A percentile compares a stretch with the other conserved stretches of the same genome.
phyloP scores from a whole-genome alignment of 1,140 invertebrate species.

The Galleria mellonella region DNA sequence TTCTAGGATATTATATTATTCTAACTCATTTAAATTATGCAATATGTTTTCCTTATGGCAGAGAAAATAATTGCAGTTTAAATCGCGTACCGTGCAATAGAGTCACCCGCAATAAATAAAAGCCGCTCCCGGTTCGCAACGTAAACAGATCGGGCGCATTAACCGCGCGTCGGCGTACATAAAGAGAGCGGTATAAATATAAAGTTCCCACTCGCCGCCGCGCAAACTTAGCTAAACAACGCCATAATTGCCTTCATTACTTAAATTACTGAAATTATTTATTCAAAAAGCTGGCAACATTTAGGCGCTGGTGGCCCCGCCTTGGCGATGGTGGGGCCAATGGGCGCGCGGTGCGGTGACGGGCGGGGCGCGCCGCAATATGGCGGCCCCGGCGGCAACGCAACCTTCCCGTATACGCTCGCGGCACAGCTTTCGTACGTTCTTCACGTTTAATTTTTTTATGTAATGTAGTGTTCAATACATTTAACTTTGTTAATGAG shows the following conservation, averaged over 20 bases:
- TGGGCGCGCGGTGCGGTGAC: conserved; percentile 12
- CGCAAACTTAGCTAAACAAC: conserved; percentile 74
- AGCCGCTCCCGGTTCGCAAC: conserved; percentile 41
- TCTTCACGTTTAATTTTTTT: conserved; percentile 1
- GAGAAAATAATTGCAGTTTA: conserved; percentile 71
- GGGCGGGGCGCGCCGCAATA: conserved; percentile 41
- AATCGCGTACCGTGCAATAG: conserved; percentile 54
- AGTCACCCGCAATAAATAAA: conserved; percentile 64
- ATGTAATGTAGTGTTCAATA: conserved; percentile 3
- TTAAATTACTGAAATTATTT: conserved; percentile 75
- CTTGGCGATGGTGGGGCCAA: conserved; percentile 36
- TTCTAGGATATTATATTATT: conserved; percentile 3
- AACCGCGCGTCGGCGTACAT: conserved; percentile 68
- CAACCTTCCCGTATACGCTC: conserved; percentile 1
- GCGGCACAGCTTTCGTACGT: neutral
- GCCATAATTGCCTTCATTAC: conserved; percentile 74
- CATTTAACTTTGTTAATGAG: conserved; percentile 1
- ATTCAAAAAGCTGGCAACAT: conserved; percentile 75
- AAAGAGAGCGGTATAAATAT: conserved; percentile 73
- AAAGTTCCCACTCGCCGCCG: conserved; percentile 70
- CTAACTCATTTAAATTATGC: conserved; percentile 46
- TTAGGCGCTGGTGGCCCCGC: conserved; percentile 48
- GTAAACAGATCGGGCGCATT: conserved; percentile 72
- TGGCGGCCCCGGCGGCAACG: conserved; percentile 47
- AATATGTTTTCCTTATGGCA: conserved; percentile 58